Conservation (phyloP, 2,113 vertebrate species). For the Clarias magur region DNA sequence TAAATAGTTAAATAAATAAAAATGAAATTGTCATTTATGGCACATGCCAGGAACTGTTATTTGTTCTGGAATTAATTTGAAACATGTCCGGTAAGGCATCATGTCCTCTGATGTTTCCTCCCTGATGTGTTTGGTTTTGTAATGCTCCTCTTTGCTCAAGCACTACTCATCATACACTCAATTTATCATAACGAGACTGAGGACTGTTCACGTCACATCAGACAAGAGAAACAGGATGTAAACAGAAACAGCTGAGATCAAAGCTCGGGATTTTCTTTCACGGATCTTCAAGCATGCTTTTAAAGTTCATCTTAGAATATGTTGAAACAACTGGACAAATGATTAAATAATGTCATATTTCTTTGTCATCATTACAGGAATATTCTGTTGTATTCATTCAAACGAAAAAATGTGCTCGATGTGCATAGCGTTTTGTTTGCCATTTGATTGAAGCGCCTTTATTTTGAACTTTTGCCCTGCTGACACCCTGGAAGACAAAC, state of each 20-base stretch:
- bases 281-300: neutral
- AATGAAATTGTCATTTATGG: neutral
- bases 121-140: slow-evolving; percentile 2
- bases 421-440: neutral
- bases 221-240: neutral
- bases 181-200: slow-evolving; percentile 15
- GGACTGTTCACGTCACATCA: neutral
- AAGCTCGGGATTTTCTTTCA: neutral
- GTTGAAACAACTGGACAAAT: neutral
- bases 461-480: neutral
- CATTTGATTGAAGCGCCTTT: neutral
- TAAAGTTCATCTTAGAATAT: neutral
- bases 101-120: neutral
- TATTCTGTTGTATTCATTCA: neutral
- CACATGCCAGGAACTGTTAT: neutral
- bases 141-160: neutral
- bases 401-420: neutral
- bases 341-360: neutral
- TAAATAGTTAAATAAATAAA: neutral
- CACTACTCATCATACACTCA: neutral
- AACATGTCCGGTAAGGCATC: neutral
- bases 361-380: neutral
- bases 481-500: neutral
- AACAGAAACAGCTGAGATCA: slow-evolving; percentile 8
- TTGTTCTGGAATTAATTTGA: neutral